Evolutionary conservation across 1,140 invertebrate species (phyloP).

Genomic region (Adoxophyes honmai): DNA sequence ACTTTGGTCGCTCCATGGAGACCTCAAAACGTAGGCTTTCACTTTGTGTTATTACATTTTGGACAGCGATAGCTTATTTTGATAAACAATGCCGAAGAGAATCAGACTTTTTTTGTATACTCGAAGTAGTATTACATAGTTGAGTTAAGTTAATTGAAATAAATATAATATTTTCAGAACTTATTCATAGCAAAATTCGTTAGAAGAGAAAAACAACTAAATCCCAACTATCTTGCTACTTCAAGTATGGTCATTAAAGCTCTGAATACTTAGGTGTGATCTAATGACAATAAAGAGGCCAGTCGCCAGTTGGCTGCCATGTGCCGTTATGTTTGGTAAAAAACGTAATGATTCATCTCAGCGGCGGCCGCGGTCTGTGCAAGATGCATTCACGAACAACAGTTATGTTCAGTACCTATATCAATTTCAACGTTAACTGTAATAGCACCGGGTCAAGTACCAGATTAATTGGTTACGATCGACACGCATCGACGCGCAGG

Average conservation of each 20-base stretch:
- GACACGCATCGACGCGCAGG: conserved; percentile 18
- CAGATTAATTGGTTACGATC: conserved; percentile 4
- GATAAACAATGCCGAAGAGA: too few relatives aligned
- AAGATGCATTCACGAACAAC: background rate
- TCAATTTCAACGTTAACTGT: background rate
- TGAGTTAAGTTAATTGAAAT: too few relatives aligned
- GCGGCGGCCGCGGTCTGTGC: too few relatives aligned
- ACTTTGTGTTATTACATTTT: background rate
- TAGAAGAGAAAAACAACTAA: too few relatives aligned
- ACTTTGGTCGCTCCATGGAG: background rate
- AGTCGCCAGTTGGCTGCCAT: background rate
- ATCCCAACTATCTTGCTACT: too few relatives aligned
- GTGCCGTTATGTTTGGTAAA: background rate
- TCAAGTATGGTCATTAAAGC: too few relatives aligned
- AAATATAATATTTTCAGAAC: too few relatives aligned
- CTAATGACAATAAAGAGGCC: too few relatives aligned
- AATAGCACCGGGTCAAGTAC: background rate
- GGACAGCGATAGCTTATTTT: background rate
- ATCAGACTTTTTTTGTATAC: too few relatives aligned
- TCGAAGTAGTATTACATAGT: too few relatives aligned
- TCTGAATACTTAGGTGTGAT: too few relatives aligned
- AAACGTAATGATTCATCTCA: background rate
- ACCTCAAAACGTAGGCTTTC: background rate
- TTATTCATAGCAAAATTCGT: too few relatives aligned
- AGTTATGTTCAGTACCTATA: background rate